phyloP scores from a whole-genome alignment of 1,140 invertebrate genomes.

The Leptinotarsa lineolata region DNA sequence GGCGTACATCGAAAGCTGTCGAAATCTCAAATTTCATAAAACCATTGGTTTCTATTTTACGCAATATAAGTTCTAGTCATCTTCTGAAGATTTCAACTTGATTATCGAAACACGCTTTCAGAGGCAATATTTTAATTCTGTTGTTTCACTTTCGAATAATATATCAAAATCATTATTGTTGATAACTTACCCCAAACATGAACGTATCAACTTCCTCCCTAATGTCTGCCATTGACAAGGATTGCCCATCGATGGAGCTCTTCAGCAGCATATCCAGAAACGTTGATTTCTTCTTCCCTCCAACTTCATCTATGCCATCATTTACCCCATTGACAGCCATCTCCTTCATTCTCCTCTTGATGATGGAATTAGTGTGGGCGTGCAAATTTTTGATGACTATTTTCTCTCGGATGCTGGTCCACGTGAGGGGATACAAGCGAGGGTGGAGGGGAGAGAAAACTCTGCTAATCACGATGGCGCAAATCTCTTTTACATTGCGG shows the following conservation, averaged over 20 bases:
- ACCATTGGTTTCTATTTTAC: too few relatives aligned
- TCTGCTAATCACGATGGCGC: conserved; percentile 53
- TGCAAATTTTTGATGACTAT: conserved; percentile 68
- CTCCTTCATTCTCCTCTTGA: conserved; percentile 55
- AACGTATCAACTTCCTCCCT: conserved; percentile 86
- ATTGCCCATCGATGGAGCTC: conserved; percentile 57
- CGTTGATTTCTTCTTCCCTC: conserved; percentile 64
- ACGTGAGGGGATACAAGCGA: conserved; percentile 40
- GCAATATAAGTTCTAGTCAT: too few relatives aligned
- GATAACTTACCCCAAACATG: conserved; percentile 67
- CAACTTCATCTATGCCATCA: conserved; percentile 34
- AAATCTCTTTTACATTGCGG: conserved; percentile 65
- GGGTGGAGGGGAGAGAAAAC: conserved; percentile 53
- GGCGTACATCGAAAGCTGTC: too few relatives aligned
- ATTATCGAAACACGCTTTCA: too few relatives aligned
- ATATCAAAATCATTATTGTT: too few relatives aligned
- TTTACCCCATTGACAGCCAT: conserved; percentile 25
- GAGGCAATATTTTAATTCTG: too few relatives aligned
- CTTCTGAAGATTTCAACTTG: too few relatives aligned
- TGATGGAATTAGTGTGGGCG: conserved; percentile 68
- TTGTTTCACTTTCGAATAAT: too few relatives aligned
- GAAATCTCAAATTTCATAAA: too few relatives aligned
- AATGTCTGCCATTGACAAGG: conserved; percentile 68
- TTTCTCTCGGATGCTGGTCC: conserved; percentile 52
- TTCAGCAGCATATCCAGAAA: conserved; percentile 77